These are phyloP conservation scores for Motacilla tschutschensis DNA, from an alignment of 2,113 vertebrate species.

Conservation along the genomic window DNA sequence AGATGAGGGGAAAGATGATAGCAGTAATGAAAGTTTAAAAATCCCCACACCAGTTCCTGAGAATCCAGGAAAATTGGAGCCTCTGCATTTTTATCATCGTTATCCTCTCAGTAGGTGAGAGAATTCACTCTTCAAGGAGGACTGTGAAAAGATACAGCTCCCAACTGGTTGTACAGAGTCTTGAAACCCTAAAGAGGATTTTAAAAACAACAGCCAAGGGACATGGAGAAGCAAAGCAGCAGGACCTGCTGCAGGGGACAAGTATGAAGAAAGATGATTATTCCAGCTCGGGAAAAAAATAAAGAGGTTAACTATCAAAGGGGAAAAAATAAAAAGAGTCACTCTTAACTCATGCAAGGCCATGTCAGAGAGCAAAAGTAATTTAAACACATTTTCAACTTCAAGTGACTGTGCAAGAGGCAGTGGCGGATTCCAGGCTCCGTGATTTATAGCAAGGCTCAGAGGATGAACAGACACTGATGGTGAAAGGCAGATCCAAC, in stretches of 20 bases:
- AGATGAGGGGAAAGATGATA: not conserved
- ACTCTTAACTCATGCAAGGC: not conserved
- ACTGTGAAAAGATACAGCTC: not conserved
- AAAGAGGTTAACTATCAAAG: not conserved
- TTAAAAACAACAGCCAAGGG: conserved; percentile 6
- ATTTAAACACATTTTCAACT: not conserved
- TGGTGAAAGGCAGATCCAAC: not conserved
- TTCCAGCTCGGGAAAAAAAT: not conserved
- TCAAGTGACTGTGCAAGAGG: not conserved
- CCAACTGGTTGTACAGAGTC: not conserved
- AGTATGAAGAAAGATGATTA: not conserved
- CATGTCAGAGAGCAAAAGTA: not conserved
- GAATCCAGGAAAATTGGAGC: not conserved
- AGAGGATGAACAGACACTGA: fast-evolving
- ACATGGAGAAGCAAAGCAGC: not conserved
- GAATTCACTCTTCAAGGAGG: not conserved
- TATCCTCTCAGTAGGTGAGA: not conserved
- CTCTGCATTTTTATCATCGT: not conserved
- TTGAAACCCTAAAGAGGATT: not conserved
- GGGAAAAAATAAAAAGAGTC: not conserved
- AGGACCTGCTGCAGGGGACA: not conserved
- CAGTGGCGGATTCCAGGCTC: not conserved
- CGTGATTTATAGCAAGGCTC: not conserved
- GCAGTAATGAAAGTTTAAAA: not conserved
- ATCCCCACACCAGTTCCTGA: not conserved